A percentile compares a stretch with the other conserved stretches of the same genome.
phyloP scores from a whole-genome alignment of 2,888 invertebrate genomes.

The Exephanes ischioxanthus region DNA sequence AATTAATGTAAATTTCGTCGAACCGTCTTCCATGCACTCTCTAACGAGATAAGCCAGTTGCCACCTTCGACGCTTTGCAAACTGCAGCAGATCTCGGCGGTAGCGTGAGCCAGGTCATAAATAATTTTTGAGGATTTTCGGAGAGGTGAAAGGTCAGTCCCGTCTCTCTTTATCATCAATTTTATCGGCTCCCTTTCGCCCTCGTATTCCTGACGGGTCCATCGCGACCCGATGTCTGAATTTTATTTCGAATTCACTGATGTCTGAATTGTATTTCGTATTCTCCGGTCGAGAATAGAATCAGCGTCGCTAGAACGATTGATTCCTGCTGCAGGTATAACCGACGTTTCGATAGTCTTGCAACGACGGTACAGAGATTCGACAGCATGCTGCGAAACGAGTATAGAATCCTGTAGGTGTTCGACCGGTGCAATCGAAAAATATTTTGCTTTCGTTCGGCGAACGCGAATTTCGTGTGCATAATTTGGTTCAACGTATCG shows the following conservation, averaged over 20 bases:
- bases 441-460: constrained; percentile 24
- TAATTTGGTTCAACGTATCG: constrained; percentile 24
- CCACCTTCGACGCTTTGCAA: constrained; percentile 38
- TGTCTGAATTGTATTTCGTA: constrained; percentile 48
- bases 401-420: background rate
- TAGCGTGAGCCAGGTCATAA: background rate
- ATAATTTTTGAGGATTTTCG: background rate
- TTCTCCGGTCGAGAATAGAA: constrained; percentile 52
- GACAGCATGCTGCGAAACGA: background rate
- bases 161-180: constrained; percentile 41
- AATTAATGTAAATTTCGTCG: background rate
- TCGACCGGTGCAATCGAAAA: background rate
- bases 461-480: constrained; percentile 18
- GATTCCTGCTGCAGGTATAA: constrained; percentile 27
- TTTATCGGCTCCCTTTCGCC: constrained; percentile 4
- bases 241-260: constrained; percentile 40
- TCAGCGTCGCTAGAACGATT: constrained; percentile 35
- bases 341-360: constrained; percentile 14
- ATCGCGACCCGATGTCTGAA: background rate
- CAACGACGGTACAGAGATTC: constrained; percentile 11
- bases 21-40: background rate
- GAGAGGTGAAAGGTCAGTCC: constrained; percentile 29
- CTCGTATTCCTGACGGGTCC: constrained; percentile 5
- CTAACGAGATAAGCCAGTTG: constrained; percentile 5
- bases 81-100: background rate